Evolutionary conservation across 2,797 vertebrate species (phyloP).

Genomic region (Lepus oiostolus): DNA sequence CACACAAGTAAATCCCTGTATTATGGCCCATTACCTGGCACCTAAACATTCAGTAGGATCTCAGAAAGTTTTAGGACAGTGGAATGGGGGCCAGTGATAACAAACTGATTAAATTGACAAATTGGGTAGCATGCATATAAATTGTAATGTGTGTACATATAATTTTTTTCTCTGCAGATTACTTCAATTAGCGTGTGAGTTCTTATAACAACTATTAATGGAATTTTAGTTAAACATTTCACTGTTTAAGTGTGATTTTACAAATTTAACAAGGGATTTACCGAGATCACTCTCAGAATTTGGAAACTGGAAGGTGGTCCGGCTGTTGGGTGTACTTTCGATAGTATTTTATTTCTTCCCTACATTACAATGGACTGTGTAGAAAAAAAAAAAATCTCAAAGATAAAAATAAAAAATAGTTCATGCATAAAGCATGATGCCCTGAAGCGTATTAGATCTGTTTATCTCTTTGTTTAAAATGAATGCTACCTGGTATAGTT

Average conservation of each 20-base stretch:
- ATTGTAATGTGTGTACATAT: conserved; percentile 70
- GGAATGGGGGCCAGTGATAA: not conserved
- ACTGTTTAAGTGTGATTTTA: conserved; percentile 88
- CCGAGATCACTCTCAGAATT: conserved; percentile 83
- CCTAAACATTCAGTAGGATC: conserved; percentile 41
- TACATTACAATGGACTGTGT: conserved; percentile 84
- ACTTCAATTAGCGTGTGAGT: conserved; percentile 84
- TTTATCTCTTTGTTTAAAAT: conserved; percentile 92
- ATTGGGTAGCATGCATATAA: not conserved
- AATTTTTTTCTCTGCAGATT: conserved; percentile 82
- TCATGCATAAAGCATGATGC: conserved; percentile 92
- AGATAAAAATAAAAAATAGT: conserved; percentile 91
- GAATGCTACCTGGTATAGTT: conserved; percentile 89
- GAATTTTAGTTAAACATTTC: conserved; percentile 87
- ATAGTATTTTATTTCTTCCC: conserved; percentile 83
- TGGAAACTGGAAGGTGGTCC: conserved; percentile 82
- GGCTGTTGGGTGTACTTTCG: conserved; percentile 83
- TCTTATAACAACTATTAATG: conserved; percentile 80
- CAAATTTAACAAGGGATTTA: conserved; percentile 85
- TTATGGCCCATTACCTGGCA: conserved; percentile 37
- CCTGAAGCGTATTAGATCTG: conserved; percentile 92
- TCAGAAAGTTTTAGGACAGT: conserved; percentile 30
- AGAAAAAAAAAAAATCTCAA: conserved; percentile 89
- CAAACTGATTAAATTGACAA: conserved; percentile 24
- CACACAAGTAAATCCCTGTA: conserved; percentile 30